Evolutionary conservation across 2,888 invertebrate species (phyloP), one percentile per base, ranked within the genome.

Genomic region (Pteria penguin): DNA sequence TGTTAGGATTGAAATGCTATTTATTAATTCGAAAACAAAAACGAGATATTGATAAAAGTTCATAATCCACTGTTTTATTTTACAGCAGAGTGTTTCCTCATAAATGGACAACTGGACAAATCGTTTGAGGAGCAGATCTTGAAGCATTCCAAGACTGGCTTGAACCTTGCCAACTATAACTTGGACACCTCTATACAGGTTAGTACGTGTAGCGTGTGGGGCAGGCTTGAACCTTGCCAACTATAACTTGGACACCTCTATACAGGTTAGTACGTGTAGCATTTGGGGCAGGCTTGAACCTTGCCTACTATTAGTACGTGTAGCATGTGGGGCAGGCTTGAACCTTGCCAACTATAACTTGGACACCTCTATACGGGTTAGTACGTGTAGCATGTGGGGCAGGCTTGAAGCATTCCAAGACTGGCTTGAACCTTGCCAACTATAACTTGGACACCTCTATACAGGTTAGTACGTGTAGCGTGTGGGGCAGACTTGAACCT

Each of bases 331-430:
- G 60, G 87, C 86, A 69, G 88, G 89, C 69, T 87, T 85, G 73
- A 87, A 89, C 72, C 78, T 89, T 73, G 87, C 88, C 61, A 89
- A 89, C 71, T 88, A 87, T 76, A 87, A 88, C 75, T 85, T 89
- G 85, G 86, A 88, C 72, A 84, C 87, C 62, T 84, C 86, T 2
- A 77, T 87, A 5, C 86, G 87, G 72, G 89, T 89, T 79, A 87
- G 88, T 86, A 65, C 26, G 27, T 57, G 61, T 63, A 24, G 8
- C 45, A n/a, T n/a, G n/a, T n/a, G n/a, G n/a, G n/a, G n/a, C n/a
- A n/a, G n/a, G n/a, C n/a, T n/a, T 87, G 85, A 89, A 88, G 70
- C 84, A 87, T 61, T 83, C 86, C 27, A 86, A 87, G 60, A 87
- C 86, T 69, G 88, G 89, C 69, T 87, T 85, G 73, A 87, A 89